Base-by-base conservation (phyloP, 2,888 invertebrate species). In the Ornithoptera alexandrae region DNA sequence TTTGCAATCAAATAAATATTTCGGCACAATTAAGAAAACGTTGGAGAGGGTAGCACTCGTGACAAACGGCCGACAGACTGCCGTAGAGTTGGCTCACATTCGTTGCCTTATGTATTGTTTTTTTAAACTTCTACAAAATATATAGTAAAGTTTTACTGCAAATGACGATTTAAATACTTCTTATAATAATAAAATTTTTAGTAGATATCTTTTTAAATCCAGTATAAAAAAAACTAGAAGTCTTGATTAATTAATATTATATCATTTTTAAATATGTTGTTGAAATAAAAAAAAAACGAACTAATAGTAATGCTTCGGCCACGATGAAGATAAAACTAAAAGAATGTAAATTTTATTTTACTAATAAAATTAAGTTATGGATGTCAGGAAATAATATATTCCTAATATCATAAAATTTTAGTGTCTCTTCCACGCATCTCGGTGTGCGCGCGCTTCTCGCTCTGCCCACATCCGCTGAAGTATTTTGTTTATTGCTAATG, bases 401-500 rank as follows among this genome's bases (percentile, higher is more conserved):
- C 30, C 22, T 57, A 50, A 63, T 71, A 65, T 71, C 50, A 68
- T 68, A 68, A 68, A 71, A 65, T 56, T 60, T 65, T 64, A 65
- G 57, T n/a, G 58, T 71, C 74, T 69, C 71, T 89, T 90, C 91
- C 78, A 90, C 77, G 79, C 77, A 79, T 81, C 81, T 78, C 86
- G 71, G 74, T 83, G 86, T 88, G 85, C 89, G 79, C 89, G 79
- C 80, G 82, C 81, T 81, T 84, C 81, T 76, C 84, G 87, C 85
- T 86, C 92, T 89, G 88, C 89, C 90, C 90, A 92, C 92, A 92
- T 92, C 91, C 92, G 91, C 88, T 92, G 91, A 91, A 92, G 92
- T 92, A 92, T 92, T 92, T 92, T 92, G 92, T 92, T 92, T 92
- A 92, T 92, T 91, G 92, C 92, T 92, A 92, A 92, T 92, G 92